Percentiles rank a stretch among this genome's conserved stretches.
phyloP scores from a whole-genome alignment of 2,113 vertebrate genomes.

The Salminus brasiliensis region DNA sequence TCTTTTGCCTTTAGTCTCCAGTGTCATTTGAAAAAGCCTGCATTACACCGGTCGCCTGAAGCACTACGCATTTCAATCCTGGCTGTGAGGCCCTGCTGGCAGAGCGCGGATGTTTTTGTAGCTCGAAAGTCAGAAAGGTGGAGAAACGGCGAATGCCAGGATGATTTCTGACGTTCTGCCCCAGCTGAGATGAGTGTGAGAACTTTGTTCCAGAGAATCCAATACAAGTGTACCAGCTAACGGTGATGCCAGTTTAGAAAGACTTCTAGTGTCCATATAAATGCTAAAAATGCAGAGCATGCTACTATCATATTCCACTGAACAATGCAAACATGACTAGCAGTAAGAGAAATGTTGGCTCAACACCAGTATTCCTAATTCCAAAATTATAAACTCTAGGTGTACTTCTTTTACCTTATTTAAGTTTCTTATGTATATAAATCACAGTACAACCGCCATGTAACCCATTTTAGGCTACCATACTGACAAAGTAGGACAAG shows the following conservation, averaged over 20 bases:
- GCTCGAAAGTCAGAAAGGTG: not conserved
- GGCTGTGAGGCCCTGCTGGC: not conserved
- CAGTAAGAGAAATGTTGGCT: not conserved
- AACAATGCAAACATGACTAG: not conserved
- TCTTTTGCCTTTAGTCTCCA: not conserved
- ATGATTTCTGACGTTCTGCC: not conserved
- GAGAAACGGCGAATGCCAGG: not conserved
- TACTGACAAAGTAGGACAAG: too few species aligned
- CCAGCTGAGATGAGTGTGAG: not conserved
- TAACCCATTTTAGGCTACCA: too few species aligned
- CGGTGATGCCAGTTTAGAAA: not conserved
- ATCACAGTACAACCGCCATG: too few species aligned
- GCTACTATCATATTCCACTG: not conserved
- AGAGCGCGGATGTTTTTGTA: not conserved
- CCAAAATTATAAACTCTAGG: too few species aligned
- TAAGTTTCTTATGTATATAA: too few species aligned
- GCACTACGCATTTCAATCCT: not conserved
- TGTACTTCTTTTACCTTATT: too few species aligned
- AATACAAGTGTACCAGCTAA: not conserved
- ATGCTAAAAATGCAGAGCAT: not conserved
- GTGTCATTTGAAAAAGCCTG: not conserved
- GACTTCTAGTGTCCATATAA: too few species aligned
- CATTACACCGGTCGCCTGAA: constrained; percentile 4
- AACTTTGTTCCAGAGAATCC: not conserved
- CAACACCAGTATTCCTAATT: too few species aligned